phyloP scores from a whole-genome alignment of 2,113 vertebrate genomes.

The Octodon degus region DNA sequence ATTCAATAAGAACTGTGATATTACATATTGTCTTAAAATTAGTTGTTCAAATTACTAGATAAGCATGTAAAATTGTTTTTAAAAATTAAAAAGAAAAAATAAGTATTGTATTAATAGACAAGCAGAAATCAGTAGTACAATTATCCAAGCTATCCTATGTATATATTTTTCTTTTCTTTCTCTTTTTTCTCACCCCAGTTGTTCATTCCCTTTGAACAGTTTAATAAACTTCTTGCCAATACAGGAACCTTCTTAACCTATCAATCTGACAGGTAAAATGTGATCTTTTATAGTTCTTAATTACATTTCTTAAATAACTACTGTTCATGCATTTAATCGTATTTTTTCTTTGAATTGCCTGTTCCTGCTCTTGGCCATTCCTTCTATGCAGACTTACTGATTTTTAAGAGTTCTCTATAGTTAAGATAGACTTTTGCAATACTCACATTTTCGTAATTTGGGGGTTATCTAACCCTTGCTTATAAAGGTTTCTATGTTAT shows the following conservation, averaged over 20 bases:
- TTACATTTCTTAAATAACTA: background rate
- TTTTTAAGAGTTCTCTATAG: background rate
- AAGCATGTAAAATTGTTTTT: no score
- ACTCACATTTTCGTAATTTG: background rate
- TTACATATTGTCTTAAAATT: no score
- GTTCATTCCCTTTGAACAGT: no score
- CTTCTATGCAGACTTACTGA: background rate
- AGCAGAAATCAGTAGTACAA: no score
- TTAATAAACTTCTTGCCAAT: background rate
- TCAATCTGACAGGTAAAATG: background rate
- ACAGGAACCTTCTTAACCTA: background rate
- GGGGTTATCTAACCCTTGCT: background rate
- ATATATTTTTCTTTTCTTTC: no score
- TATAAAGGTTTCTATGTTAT: background rate
- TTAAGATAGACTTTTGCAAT: background rate
- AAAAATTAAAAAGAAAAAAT: no score
- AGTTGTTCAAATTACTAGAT: no score
- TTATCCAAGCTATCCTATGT: no score
- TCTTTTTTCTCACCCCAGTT: no score
- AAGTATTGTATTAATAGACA: no score
- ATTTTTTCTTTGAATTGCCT: conserved; percentile 10
- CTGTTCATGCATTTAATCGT: background rate
- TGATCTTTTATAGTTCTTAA: background rate
- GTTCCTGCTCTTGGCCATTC: background rate
- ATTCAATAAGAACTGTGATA: no score